phyloP scores from a whole-genome alignment of 2,113 vertebrate species.

The Coryphaenoides rupestris region DNA sequence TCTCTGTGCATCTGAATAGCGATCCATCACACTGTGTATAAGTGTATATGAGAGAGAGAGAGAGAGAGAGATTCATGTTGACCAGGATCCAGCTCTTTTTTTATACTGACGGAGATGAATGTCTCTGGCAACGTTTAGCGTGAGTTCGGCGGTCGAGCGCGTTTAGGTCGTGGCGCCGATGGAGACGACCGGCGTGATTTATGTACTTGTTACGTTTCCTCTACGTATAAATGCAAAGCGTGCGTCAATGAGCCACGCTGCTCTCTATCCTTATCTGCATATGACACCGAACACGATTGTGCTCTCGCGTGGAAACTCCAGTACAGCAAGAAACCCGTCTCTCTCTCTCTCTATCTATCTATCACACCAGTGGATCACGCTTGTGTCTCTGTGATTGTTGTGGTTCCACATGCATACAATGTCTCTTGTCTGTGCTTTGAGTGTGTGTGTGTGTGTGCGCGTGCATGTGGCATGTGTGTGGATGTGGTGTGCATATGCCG shows the following conservation, averaged over 20 bases:
- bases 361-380: too few species aligned
- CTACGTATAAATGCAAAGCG: neutral
- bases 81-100: conserved; percentile 47
- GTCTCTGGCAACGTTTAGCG: conserved; percentile 47
- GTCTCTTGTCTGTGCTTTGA: too few species aligned
- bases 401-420: too few species aligned
- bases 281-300: too few species aligned
- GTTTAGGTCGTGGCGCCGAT: conserved; percentile 55
- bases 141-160: conserved; percentile 51
- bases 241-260: neutral
- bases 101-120: conserved; percentile 60
- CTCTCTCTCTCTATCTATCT: too few species aligned
- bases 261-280: too few species aligned
- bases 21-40: conserved; percentile 58
- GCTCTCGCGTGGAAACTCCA: too few species aligned
- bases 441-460: neutral
- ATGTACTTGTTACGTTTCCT: neutral
- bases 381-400: too few species aligned
- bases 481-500: too few species aligned
- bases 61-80: conserved; percentile 48
- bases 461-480: too few species aligned
- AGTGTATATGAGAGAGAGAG: conserved; percentile 43
- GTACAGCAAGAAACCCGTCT: too few species aligned
- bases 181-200: conserved; percentile 29
- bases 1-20: conserved; percentile 51